A percentile compares a stretch with the other conserved stretches of the same genome.
phyloP scores from a whole-genome alignment of 2,797 vertebrate genomes.

The Hydrolagus colliei region DNA sequence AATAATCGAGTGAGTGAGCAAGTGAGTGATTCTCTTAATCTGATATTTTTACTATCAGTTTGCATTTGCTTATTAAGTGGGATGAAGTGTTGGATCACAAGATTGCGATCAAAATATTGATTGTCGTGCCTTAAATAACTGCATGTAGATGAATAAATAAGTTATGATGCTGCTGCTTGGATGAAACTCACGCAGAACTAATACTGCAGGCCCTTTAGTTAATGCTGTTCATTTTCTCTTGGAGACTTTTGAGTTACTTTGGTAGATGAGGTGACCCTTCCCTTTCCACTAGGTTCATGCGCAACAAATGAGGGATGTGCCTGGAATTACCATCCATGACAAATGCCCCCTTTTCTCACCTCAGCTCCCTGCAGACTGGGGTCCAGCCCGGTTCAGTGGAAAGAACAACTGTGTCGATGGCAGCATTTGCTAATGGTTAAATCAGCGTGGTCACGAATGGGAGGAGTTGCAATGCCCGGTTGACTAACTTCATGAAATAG shows the following conservation, averaged over 20 bases:
- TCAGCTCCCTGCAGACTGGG: neutral
- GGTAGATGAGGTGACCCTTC: neutral
- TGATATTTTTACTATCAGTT: neutral
- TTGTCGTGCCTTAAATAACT: neutral
- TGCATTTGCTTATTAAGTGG: neutral
- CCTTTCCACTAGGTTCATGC: neutral
- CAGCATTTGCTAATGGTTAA: slow-evolving; percentile 26
- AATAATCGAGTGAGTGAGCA: neutral
- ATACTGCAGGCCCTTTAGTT: neutral
- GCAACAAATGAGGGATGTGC: neutral
- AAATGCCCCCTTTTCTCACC: neutral
- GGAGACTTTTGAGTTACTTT: neutral
- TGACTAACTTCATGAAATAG: slow-evolving; percentile 51
- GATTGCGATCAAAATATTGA: neutral
- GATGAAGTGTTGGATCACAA: neutral
- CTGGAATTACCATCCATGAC: neutral
- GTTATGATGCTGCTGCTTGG: neutral
- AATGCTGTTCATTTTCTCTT: neutral
- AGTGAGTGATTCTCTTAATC: neutral
- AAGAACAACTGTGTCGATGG: neutral
- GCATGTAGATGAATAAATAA: slow-evolving; percentile 3
- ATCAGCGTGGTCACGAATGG: slow-evolving; percentile 40
- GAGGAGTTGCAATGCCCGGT: slow-evolving; percentile 47
- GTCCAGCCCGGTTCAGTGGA: neutral
- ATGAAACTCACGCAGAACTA: slow-evolving; percentile 4